Evolutionary conservation across 2,797 vertebrate species (phyloP), one percentile per base, ranked within the genome.

Genomic region (Alfaro cultratus): DNA sequence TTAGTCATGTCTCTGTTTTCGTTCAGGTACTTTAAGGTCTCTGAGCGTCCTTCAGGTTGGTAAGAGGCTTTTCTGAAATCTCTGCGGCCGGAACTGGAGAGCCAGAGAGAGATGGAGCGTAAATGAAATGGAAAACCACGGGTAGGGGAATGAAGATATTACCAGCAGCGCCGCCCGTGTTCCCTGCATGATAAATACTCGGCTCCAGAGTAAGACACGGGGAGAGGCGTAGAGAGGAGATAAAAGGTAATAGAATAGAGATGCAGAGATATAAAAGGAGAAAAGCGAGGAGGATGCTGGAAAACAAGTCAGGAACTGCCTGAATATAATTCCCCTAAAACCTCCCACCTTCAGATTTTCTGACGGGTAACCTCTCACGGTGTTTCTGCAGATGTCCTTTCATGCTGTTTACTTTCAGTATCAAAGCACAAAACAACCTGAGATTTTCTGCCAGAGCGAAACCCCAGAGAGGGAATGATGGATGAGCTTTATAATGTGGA

Each of bases 31-130:
- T 71, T 87, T 83, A 64, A 80, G 87, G 77, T 87, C 82, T 83
- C 81, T 91, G 88, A 83, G 84, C 83, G 81, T 31, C 78, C 77
- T 82, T 91, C 86, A 84, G 88, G 82, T 86, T 83, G 84, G 78
- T 0, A 55, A 67, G 77, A 74, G 7, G 39, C 81, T 53, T 86
- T 80, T 12, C 76, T 78, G 78, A 67, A 68, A 12, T 49, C 57
- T 74, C 23, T 15, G 51, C 12, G 21, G 77, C 80, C 5, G 78
- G 29, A 53, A 78, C 76, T 31, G 3, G 13, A 80, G 71, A 51
- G 78, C 74, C 74, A 73, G 79, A 76, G 74, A 72, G 8, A 73
- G 57, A 75, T 47, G 1, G 21, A 49, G 79, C 76, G 77, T 57
- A 79, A 89, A 73, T 87, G 74, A 89, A 86, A 77, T 73, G 79